Evolutionary conservation across 2,113 vertebrate genomes (phyloP).

Genomic region (Geococcyx californianus): DNA sequence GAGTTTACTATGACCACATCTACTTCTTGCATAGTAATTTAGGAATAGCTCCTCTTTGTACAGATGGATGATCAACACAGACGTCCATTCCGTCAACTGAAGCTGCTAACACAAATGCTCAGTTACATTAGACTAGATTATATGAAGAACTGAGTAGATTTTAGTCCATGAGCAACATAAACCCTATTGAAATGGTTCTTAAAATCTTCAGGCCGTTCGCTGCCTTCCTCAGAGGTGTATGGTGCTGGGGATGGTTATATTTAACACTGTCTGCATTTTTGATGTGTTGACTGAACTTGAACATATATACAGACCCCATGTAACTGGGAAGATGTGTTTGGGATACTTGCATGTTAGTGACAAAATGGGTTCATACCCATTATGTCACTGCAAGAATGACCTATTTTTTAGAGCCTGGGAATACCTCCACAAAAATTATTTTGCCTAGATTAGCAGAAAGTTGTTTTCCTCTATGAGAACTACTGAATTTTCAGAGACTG

Average conservation of each 20-base stretch:
- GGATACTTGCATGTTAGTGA: background rate
- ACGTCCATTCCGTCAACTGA: background rate
- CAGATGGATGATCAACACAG: background rate
- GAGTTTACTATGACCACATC: background rate
- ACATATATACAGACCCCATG: rapidly evolving
- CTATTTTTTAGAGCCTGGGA: background rate
- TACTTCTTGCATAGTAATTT: background rate
- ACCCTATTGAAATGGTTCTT: background rate
- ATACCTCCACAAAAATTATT: background rate
- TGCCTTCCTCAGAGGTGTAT: background rate
- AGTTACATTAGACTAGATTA: rapidly evolving
- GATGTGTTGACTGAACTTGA: background rate
- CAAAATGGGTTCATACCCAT: background rate
- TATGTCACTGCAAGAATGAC: background rate
- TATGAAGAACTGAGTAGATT: background rate
- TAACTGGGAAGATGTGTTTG: background rate
- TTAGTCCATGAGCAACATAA: background rate
- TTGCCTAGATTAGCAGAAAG: background rate
- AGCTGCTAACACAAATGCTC: background rate
- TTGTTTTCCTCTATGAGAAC: background rate
- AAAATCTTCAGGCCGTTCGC: background rate
- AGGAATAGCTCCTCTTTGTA: background rate
- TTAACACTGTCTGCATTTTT: background rate
- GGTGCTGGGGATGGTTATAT: background rate
- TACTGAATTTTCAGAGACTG: background rate